Evolutionary conservation across 2,113 vertebrate genomes (phyloP), one percentile per base, ranked within the genome.

Genomic region (Calypte anna): DNA sequence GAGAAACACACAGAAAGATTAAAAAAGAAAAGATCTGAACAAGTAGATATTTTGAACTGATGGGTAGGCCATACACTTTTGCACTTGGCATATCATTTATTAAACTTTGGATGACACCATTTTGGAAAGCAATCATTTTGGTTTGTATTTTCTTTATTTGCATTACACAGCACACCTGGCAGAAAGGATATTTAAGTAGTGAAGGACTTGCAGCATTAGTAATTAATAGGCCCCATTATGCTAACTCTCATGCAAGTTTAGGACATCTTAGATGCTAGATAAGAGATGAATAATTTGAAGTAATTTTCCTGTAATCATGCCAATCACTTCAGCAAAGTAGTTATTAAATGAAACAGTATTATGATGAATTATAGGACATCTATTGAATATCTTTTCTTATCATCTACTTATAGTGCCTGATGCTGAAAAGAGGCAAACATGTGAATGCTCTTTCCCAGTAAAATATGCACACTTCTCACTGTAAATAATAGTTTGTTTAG

Each of bases 231-330:
- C 91, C 94, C 98, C 97, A 98, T 98, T 98, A 98, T 97, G 96
- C 96, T 97, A 98, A 98, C 97, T 97, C 97, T 97, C 97, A 96
- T 93, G 94, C 95, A 98, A 98, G 98, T 98, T 97, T 98, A 98
- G 98, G 98, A 98, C 97, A 98, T 98, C 97, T 98, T 98, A 98
- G 97, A 97, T 97, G 97, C 97, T 98, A 98, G 97, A 98, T 98
- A 98, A 98, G 98, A 98, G 98, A 98, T 96, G 97, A 98, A 98
- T 98, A 98, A 98, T 98, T 98, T 98, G 98, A 98, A 98, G 98
- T 98, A 98, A 98, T 98, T 98, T 98, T 98, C 98, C 97, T 98
- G 97, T 97, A 98, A 98, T 98, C 98, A 98, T 97, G 98, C 98
- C 98, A 98, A 98, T 98, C 98, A 98, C 98, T 98, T 98, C 96